Conservation (phyloP, 2,888 invertebrate species). For the Campoplex nolae region DNA sequence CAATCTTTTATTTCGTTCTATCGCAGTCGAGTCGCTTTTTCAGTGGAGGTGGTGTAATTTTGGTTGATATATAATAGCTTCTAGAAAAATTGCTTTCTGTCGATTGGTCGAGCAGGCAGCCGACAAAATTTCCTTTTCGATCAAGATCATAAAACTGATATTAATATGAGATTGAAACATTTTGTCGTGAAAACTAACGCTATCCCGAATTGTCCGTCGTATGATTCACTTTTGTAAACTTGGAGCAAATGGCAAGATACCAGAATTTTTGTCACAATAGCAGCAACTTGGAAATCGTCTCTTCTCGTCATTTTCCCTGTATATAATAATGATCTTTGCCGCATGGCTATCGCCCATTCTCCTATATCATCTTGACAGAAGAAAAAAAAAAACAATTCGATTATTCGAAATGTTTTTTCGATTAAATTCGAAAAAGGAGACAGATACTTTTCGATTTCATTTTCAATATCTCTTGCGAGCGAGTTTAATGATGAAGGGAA, state of each 20-base stretch:
- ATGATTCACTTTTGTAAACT: constrained; percentile 47
- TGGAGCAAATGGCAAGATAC: constrained; percentile 42
- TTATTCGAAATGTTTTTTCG: background rate
- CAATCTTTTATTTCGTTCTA: background rate
- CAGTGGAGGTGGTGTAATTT: background rate
- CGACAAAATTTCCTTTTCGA: background rate
- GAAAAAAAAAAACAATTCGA: background rate
- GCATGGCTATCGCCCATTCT: background rate
- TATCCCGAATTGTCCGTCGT: constrained; percentile 13
- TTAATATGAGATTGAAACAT: background rate
- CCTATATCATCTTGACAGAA: background rate
- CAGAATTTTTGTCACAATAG: constrained; percentile 13
- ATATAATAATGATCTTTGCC: background rate
- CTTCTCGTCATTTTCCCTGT: background rate
- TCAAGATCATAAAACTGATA: background rate
- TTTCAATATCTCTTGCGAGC: background rate
- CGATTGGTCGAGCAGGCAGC: background rate
- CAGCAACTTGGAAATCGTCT: background rate
- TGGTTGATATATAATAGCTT: background rate
- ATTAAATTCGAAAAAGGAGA: no score
- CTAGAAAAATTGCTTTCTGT: background rate
- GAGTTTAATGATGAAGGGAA: background rate
- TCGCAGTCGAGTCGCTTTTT: no score
- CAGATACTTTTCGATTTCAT: background rate
- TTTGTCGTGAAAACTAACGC: constrained; percentile 11